Conservation (phyloP, 2,113 vertebrate species). For the Notarius lentiginosus region DNA sequence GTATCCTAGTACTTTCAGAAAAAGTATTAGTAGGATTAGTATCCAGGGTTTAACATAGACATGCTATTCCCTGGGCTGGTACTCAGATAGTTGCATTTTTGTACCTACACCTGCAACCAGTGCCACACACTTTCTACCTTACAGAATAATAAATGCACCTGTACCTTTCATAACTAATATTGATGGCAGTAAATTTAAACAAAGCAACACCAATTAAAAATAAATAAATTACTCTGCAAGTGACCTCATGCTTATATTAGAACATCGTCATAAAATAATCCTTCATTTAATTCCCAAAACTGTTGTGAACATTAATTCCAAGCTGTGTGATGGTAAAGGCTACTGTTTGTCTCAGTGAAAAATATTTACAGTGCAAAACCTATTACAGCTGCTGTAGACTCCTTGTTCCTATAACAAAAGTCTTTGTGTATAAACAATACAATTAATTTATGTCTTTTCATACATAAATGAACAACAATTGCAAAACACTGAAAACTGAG, state of each 20-base stretch:
- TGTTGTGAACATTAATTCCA: not conserved
- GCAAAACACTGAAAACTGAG: not conserved
- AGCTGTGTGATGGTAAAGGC: constrained; percentile 3
- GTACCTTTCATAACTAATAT: not conserved
- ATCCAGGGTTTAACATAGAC: not conserved
- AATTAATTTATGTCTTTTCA: not conserved
- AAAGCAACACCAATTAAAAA: not conserved
- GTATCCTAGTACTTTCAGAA: not conserved
- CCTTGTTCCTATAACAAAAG: constrained; percentile 13
- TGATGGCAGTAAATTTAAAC: not conserved
- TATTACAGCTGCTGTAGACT: not conserved
- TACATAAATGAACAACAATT: not conserved
- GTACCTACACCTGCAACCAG: not conserved
- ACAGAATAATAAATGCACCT: not conserved
- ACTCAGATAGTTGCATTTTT: not conserved
- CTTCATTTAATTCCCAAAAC: not conserved
- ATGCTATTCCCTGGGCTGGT: not conserved
- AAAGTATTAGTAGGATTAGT: not conserved
- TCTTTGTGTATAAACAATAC: not conserved
- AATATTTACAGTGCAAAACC: constrained; percentile 15
- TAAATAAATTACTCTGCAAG: not conserved
- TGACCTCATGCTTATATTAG: not conserved
- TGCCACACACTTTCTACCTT: not conserved
- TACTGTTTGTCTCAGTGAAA: constrained; percentile 7
- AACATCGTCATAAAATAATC: not conserved